Evolutionary conservation across 2,797 vertebrate species (phyloP).

Genomic region (Benthosema pterotum): DNA sequence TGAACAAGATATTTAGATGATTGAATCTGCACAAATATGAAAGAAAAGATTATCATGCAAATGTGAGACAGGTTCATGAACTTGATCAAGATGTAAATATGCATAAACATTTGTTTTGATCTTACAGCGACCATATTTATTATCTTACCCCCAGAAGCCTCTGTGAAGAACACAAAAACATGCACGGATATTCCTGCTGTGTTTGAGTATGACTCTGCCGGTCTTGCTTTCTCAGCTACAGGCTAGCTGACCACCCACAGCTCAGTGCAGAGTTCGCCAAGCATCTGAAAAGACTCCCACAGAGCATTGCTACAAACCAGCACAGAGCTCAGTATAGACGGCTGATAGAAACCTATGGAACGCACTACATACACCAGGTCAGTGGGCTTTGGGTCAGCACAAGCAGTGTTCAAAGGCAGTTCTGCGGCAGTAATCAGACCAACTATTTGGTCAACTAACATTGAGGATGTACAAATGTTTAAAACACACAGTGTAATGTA

Average conservation of each 20-base stretch:
- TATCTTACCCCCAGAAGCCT: not conserved
- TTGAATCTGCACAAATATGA: not conserved
- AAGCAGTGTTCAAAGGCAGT: not conserved
- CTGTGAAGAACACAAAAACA: not conserved
- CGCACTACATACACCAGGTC: conserved; percentile 85
- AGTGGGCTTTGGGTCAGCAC: conserved; percentile 3
- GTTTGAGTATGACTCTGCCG: conserved; percentile 17
- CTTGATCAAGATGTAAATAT: not conserved
- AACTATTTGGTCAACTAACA: too few species aligned
- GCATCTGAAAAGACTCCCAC: conserved; percentile 78
- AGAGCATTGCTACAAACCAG: conserved; percentile 56
- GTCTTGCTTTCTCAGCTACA: conserved; percentile 78
- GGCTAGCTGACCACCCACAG: conserved; percentile 76
- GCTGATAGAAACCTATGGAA: conserved; percentile 86
- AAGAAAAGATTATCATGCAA: not conserved
- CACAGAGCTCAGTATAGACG: conserved; percentile 71
- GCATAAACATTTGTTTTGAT: not conserved
- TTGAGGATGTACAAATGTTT: too few species aligned
- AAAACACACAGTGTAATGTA: not conserved
- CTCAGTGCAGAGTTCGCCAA: conserved; percentile 81
- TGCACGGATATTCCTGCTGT: not conserved
- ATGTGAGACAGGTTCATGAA: not conserved
- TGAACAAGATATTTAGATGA: too few species aligned
- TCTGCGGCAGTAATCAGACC: too few species aligned
- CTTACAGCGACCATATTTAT: not conserved